A percentile compares a stretch with the other conserved stretches of the same genome.
Conservation (phyloP, 2,888 invertebrate genomes). For the Chaitophorus viminalis region DNA sequence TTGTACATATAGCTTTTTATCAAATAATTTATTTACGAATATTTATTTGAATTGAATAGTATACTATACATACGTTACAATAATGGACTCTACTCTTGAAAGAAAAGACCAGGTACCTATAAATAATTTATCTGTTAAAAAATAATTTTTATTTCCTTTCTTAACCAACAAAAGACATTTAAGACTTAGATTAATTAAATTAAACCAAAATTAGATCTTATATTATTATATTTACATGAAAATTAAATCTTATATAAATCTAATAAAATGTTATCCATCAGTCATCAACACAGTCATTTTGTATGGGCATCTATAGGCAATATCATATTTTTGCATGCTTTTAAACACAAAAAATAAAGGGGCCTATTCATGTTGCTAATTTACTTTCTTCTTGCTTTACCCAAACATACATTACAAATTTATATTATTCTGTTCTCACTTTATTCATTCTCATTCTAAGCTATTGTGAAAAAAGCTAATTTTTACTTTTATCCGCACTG, state of each 20-base stretch:
- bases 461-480: neutral
- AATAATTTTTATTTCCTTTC: no score
- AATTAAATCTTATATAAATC: neutral
- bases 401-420: no score
- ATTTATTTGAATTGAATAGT: neutral
- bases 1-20: neutral
- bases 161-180: no score
- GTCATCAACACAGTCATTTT: neutral
- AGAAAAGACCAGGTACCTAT: conserved; percentile 3
- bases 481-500: neutral
- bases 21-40: neutral
- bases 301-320: neutral
- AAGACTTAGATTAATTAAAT: no score
- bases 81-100: neutral
- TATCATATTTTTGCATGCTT: no score
- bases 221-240: no score
- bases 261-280: neutral
- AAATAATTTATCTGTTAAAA: neutral
- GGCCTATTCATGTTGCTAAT: neutral
- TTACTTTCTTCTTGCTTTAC: neutral
- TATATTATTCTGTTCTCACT: no score
- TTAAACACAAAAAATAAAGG: neutral
- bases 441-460: neutral
- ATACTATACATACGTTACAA: neutral
- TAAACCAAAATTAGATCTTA: no score